Base-by-base conservation (phyloP, 2,113 vertebrate genomes). In the Cephalopholis sonnerati region DNA sequence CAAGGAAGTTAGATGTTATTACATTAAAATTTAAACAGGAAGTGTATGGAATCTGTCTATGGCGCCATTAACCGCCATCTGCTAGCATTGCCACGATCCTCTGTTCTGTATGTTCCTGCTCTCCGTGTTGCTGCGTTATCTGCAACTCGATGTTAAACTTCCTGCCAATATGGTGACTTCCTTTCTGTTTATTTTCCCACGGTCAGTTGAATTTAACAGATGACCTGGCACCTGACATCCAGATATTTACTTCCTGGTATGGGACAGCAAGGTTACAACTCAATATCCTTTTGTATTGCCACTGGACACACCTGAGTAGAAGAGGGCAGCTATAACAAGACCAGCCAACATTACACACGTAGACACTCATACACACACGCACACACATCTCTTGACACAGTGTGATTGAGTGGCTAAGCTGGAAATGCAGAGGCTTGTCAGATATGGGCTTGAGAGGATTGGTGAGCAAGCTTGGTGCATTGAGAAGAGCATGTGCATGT, bases 11-110 rank as follows among this genome's bases (percentile, higher is more conserved):
- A 24, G 74, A 87, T 73, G 87, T 91, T 88, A 86, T 84, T 87
- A 76, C 82, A 93, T 89, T 91, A 68, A 79, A 82, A 85, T 86
- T 89, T 59, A 77, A 90, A 82, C 85, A 87, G 86, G 87, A 93
- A 87, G 81, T 84, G 79, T 73, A 88, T 79, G 83, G 74, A 75
- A 51, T 57, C 80, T 68, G 82, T 86, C 86, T 71, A 75, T 46
- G 77, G 63, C 32, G 29, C 81, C 85, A 84, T 90, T 90, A 91
- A 77, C 86, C 58, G 73, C 91, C 91, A 91, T 91, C 92, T 93
- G 90, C 77, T 84, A 76, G 81, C 82, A 65, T 91, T 88, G 59
- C 68, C 63, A 18, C 64, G 54, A 36, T 65, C 77, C 24, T 80
- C 24, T 27, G 29, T 1, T 41, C 68, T 66, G 32, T 29, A 32